phyloP scores from a whole-genome alignment of 92 coral and sea anemone genomes.

The Epizoanthus scotinus region DNA sequence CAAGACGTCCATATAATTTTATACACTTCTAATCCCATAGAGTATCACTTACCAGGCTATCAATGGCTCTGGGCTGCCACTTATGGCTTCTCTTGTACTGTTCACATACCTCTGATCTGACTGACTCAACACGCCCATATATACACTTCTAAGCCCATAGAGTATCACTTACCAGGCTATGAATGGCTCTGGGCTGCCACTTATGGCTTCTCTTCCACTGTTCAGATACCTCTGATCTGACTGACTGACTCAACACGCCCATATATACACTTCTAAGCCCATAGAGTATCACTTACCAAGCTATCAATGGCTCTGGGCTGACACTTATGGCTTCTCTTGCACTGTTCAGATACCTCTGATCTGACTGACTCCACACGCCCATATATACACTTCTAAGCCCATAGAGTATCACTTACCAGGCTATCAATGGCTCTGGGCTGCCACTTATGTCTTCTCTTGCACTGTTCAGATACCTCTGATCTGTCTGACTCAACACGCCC shows the following conservation, averaged over 20 bases:
- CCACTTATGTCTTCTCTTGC: conserved; percentile 90
- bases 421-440: conserved; percentile 93
- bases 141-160: too few relatives aligned
- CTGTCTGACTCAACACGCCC: too few relatives aligned
- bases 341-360: conserved; percentile 79
- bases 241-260: too few relatives aligned
- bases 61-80: conserved; percentile 94
- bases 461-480: conserved; percentile 72
- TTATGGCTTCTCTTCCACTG: conserved; percentile 87
- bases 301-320: conserved; percentile 93
- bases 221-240: conserved; percentile 66
- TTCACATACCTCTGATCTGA: conserved; percentile 66
- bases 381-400: too few relatives aligned
- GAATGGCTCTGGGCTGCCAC: conserved; percentile 93
- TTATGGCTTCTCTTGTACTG: conserved; percentile 86
- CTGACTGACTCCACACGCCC: too few relatives aligned
- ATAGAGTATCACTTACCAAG: conserved; percentile 58
- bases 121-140: too few relatives aligned
- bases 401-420: conserved; percentile 58
- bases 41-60: conserved; percentile 76
- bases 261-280: too few relatives aligned
- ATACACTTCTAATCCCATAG: too few relatives aligned
- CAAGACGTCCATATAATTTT: too few relatives aligned
- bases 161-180: conserved; percentile 76
- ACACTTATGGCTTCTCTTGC: conserved; percentile 90